phyloP scores from a whole-genome alignment of 1,140 invertebrate species.

The Drosophila trapezifrons region DNA sequence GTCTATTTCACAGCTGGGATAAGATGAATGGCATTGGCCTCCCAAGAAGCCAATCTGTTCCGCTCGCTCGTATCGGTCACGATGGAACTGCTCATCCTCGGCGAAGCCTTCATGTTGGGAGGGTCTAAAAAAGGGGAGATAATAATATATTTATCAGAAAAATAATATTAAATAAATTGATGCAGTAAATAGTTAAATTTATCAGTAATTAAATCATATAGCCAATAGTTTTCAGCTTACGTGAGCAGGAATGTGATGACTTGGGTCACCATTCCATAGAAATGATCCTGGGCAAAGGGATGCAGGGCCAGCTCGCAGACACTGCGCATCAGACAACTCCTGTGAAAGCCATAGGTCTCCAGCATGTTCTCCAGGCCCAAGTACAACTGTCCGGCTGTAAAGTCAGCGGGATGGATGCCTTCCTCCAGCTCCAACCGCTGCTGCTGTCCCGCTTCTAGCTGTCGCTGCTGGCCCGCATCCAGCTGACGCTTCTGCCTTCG shows the following conservation, averaged over 20 bases:
- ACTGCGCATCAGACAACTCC: constrained; percentile 68
- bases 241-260: constrained; percentile 74
- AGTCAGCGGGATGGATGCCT: constrained; percentile 61
- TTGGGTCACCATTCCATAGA: constrained; percentile 60
- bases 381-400: constrained; percentile 78
- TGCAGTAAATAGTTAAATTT: background rate
- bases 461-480: background rate
- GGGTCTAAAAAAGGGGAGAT: constrained; percentile 47
- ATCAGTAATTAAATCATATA: background rate
- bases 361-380: constrained; percentile 54
- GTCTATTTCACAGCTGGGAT: constrained; percentile 67
- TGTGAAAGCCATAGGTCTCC: constrained; percentile 67
- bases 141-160: background rate
- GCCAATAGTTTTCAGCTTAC: constrained; percentile 43
- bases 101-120: constrained; percentile 76
- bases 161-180: background rate
- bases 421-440: constrained; percentile 5
- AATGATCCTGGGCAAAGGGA: constrained; percentile 69
- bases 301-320: constrained; percentile 78
- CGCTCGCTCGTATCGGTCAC: constrained; percentile 71
- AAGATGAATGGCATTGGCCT: constrained; percentile 63
- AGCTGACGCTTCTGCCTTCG: constrained; percentile 48
- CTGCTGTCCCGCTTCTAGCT: background rate
- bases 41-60: constrained; percentile 69
- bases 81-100: constrained; percentile 54